Percentiles rank a stretch among this genome's conserved stretches.
These are phyloP conservation scores for Temnothorax curvispinosus DNA, from an alignment of 1,140 invertebrate genomes.

Conservation along the genomic window DNA sequence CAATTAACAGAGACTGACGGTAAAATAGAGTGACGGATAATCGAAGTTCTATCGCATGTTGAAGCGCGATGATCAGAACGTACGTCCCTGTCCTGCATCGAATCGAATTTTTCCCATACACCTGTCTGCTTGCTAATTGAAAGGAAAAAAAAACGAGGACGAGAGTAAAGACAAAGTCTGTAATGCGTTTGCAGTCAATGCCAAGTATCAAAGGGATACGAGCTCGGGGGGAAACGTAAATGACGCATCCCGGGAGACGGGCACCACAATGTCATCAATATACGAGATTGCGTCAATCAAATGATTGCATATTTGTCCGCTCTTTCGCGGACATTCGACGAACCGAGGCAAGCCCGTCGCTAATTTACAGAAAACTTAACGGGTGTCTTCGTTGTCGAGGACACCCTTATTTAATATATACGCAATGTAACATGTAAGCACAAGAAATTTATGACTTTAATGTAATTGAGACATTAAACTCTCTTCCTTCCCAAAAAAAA, in stretches of 20 bases:
- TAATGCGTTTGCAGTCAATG: slow-evolving; percentile 43
- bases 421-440: background rate
- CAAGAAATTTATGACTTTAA: background rate
- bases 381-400: background rate
- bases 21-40: background rate
- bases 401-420: background rate
- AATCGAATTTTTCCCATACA: slow-evolving; percentile 7
- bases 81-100: background rate
- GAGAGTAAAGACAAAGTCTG: slow-evolving; percentile 8
- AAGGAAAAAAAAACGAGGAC: slow-evolving; percentile 1
- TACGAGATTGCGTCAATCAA: slow-evolving; percentile 47
- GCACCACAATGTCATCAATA: slow-evolving; percentile 24
- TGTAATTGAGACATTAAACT: background rate
- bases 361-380: slow-evolving; percentile 28
- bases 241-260: slow-evolving; percentile 9
- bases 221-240: slow-evolving; percentile 35
- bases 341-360: background rate
- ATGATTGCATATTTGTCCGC: slow-evolving; percentile 45
- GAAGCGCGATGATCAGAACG: background rate
- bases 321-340: background rate
- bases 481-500: background rate
- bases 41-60: background rate
- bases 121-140: slow-evolving; percentile 12
- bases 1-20: background rate
- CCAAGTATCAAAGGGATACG: slow-evolving; percentile 30